Conservation (phyloP, 2,113 vertebrate genomes). For the Aleadryas rufinucha region DNA sequence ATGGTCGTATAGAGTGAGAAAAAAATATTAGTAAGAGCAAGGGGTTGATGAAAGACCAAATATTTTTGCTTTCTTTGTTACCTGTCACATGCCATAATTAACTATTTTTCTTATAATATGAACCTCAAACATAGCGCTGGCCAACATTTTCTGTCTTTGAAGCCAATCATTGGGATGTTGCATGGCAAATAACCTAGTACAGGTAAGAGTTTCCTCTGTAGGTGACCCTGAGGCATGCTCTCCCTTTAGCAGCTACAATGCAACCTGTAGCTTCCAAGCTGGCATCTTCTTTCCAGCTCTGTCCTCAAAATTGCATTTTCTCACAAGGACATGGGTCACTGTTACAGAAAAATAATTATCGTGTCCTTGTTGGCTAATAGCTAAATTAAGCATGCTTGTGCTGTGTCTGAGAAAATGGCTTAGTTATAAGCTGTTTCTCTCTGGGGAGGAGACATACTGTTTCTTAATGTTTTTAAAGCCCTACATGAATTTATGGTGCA, state of each 20-base stretch:
- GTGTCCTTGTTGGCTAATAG: slow-evolving; percentile 13
- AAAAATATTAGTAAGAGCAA: neutral
- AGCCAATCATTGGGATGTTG: neutral
- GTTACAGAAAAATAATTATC: slow-evolving; percentile 31
- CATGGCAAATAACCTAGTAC: neutral
- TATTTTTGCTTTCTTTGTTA: neutral
- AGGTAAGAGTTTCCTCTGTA: neutral
- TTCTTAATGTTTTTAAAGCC: slow-evolving; percentile 46
- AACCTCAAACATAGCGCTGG: neutral
- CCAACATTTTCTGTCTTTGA: neutral
- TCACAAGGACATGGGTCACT: neutral
- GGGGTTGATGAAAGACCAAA: neutral
- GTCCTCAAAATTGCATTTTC: neutral
- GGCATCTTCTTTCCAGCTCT: neutral
- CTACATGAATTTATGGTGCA: slow-evolving; percentile 10
- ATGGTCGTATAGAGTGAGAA: neutral
- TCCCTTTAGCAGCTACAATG: neutral
- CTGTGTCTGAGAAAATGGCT: neutral
- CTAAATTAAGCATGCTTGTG: slow-evolving; percentile 37
- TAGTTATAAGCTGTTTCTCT: slow-evolving; percentile 13
- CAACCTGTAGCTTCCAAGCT: neutral
- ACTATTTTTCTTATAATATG: neutral
- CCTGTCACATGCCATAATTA: neutral
- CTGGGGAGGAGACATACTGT: neutral
- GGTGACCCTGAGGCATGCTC: neutral